Evolutionary conservation across 2,113 vertebrate species (phyloP).

Genomic region (Tachysurus fulvidraco): DNA sequence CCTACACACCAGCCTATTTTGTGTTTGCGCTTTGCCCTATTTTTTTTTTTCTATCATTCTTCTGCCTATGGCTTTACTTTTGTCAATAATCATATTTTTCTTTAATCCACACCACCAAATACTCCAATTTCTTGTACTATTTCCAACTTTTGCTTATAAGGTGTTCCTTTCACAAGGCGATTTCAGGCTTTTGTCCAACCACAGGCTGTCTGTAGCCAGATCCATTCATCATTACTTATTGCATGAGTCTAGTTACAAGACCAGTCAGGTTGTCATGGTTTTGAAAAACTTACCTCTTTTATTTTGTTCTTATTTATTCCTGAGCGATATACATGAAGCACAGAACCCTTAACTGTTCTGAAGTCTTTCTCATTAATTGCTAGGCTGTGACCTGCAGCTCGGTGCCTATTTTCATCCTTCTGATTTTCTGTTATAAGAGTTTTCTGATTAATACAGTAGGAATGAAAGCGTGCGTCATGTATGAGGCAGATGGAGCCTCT

Average conservation of each 20-base stretch:
- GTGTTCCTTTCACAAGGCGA: constrained; percentile 10
- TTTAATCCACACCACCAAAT: constrained; percentile 35
- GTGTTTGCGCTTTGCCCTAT: constrained; percentile 18
- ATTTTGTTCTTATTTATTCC: background rate
- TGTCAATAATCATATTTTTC: constrained; percentile 48
- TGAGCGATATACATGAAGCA: background rate
- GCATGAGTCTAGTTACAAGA: background rate
- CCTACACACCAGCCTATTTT: background rate
- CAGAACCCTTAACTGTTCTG: background rate
- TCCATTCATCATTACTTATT: background rate
- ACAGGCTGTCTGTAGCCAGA: no score
- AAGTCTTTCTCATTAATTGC: background rate
- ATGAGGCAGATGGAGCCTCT: background rate
- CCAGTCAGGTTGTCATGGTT: background rate
- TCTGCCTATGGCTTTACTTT: constrained; percentile 5
- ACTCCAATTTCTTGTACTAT: constrained; percentile 19
- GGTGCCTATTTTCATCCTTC: background rate
- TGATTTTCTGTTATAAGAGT: background rate
- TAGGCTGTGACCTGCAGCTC: background rate
- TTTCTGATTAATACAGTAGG: background rate
- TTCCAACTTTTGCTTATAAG: background rate
- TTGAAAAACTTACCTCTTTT: background rate
- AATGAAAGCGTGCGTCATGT: background rate
- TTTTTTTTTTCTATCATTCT: constrained; percentile 33
- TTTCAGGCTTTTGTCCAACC: background rate